These are phyloP conservation scores for Andricus curvator DNA, from an alignment of 2,888 invertebrate species.

Conservation along the genomic window DNA sequence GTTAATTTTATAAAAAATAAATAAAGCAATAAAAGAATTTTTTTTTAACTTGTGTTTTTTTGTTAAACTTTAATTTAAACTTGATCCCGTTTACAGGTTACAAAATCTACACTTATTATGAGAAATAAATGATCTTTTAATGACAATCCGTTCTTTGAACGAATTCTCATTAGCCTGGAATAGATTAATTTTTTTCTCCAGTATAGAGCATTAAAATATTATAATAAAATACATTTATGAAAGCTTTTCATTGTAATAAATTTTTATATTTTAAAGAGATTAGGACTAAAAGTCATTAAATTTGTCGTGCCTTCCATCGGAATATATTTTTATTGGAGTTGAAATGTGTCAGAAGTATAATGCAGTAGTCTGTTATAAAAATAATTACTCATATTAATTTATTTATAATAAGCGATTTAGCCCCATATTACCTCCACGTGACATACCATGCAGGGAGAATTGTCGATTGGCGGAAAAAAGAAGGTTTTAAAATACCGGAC, in stretches of 20 bases:
- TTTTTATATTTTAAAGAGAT: too few species aligned
- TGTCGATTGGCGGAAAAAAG: conserved; percentile 36
- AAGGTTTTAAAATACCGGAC: conserved; percentile 22
- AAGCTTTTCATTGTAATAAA: too few species aligned
- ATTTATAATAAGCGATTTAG: neutral
- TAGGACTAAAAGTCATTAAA: too few species aligned
- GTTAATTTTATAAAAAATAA: neutral
- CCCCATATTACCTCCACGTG: neutral
- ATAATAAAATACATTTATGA: too few species aligned
- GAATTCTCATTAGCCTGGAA: neutral
- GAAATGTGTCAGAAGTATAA: neutral
- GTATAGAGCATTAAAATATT: too few species aligned
- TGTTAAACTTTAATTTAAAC: neutral
- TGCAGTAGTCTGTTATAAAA: neutral
- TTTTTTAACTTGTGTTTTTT: too few species aligned
- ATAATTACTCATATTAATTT: neutral
- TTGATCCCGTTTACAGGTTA: neutral
- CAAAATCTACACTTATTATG: neutral
- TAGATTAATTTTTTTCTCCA: too few species aligned
- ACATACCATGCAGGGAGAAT: conserved; percentile 19
- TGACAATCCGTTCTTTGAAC: neutral
- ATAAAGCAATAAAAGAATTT: too few species aligned
- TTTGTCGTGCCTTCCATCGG: neutral
- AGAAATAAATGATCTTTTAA: neutral
- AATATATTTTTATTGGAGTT: neutral